Percentiles rank a stretch among this genome's conserved stretches.
Evolutionary conservation across 2,113 vertebrate species (phyloP).

Genomic region (Clarias macrocephalus): DNA sequence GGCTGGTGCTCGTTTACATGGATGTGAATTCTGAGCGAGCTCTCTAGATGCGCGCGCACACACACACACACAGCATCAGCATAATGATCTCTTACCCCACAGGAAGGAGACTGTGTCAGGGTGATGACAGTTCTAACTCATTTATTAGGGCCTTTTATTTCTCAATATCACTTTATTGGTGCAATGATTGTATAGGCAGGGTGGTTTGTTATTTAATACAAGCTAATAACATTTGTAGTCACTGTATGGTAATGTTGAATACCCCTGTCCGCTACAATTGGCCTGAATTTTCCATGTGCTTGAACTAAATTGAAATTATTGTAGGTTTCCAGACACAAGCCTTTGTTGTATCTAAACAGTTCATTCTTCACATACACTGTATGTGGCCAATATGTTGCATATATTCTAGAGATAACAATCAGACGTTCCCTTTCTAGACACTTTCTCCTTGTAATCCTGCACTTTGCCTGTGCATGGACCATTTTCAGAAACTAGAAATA

Average conservation of each 20-base stretch:
- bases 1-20: slow-evolving; percentile 43
- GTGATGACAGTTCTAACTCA: slow-evolving; percentile 47
- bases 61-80: slow-evolving; percentile 43
- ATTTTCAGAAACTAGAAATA: neutral
- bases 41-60: slow-evolving; percentile 37
- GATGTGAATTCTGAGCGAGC: slow-evolving; percentile 52
- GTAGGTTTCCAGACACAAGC: slow-evolving; percentile 19
- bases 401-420: neutral
- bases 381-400: neutral
- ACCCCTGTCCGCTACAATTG: slow-evolving; percentile 35
- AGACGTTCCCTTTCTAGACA: neutral
- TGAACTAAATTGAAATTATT: slow-evolving; percentile 40
- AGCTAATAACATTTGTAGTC: slow-evolving; percentile 49
- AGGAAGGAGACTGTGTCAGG: slow-evolving; percentile 49
- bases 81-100: slow-evolving; percentile 52
- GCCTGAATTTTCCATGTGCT: slow-evolving; percentile 17
- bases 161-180: slow-evolving; percentile 50
- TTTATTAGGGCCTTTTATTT: slow-evolving; percentile 55
- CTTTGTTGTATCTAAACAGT: slow-evolving; percentile 29
- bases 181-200: slow-evolving; percentile 53
- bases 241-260: slow-evolving; percentile 41
- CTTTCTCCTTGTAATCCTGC: neutral
- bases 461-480: neutral
- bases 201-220: slow-evolving; percentile 49
- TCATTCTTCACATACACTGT: neutral